Evolutionary conservation across 2,888 invertebrate species (phyloP).

Genomic region (Encarsia formosa): DNA sequence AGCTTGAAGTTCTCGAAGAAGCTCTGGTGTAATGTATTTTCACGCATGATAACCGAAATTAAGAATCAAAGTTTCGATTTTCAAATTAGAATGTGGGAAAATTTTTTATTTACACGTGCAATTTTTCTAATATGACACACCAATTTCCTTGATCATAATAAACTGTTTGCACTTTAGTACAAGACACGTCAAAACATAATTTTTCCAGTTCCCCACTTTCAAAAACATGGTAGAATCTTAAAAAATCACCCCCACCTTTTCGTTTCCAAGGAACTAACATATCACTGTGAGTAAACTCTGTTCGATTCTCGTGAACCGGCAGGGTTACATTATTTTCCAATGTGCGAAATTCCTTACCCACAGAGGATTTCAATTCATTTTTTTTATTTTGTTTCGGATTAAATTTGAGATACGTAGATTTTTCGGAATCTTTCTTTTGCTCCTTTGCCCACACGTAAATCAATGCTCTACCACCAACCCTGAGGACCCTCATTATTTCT

Average conservation of each 20-base stretch:
- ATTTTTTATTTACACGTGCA: no score
- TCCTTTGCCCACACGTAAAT: slow-evolving; percentile 97
- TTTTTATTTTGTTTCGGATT: slow-evolving; percentile 53
- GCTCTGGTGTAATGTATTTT: no score
- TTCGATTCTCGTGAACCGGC: slow-evolving; percentile 86
- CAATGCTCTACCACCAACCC: slow-evolving; percentile 70
- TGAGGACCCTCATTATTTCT: slow-evolving; percentile 73
- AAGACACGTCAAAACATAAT: slow-evolving; percentile 58
- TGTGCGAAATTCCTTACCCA: slow-evolving; percentile 11
- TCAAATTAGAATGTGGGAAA: no score
- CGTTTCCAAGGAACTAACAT: slow-evolving; percentile 94
- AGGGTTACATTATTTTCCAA: slow-evolving; percentile 48
- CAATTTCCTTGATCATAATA: slow-evolving; percentile 98
- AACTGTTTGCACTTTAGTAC: slow-evolving; percentile 59
- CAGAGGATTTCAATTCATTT: slow-evolving; percentile 46
- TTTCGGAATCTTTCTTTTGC: slow-evolving; percentile 64
- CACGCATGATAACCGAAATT: no score
- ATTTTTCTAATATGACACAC: slow-evolving; percentile 79
- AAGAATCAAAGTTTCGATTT: no score
- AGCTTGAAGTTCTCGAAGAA: no score
- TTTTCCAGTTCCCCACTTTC: slow-evolving; percentile 73
- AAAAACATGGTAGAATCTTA: slow-evolving; percentile 93
- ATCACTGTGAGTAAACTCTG: slow-evolving; percentile 85
- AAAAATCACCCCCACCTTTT: slow-evolving; percentile 56
- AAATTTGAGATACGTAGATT: slow-evolving; percentile 67